A percentile compares a stretch with the other conserved stretches of the same genome.
phyloP scores from a whole-genome alignment of 2,888 invertebrate species.

The Cybosia mesomella region DNA sequence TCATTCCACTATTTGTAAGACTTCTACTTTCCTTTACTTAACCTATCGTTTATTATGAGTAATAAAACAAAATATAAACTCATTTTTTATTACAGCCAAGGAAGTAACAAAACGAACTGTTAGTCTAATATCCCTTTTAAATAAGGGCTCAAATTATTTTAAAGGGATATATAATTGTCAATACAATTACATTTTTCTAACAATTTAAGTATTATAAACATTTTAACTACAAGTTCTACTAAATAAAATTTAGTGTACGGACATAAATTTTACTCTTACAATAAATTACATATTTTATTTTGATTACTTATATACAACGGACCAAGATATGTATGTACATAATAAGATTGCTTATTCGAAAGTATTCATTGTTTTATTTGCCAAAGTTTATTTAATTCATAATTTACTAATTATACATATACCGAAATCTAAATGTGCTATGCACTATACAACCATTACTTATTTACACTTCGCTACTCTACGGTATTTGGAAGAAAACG shows the following conservation, averaged over 20 bases:
- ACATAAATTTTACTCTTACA: conserved; percentile 41
- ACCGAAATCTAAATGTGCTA: conserved; percentile 66
- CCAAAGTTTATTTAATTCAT: conserved; percentile 62
- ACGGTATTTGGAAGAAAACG: conserved; percentile 42
- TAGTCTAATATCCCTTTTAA: conserved; percentile 83
- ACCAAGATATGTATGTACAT: conserved; percentile 76
- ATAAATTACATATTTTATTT: conserved; percentile 56
- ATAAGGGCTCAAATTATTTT: conserved; percentile 86
- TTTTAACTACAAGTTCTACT: conserved; percentile 46
- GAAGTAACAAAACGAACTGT: conserved; percentile 51
- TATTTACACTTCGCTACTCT: conserved; percentile 56
- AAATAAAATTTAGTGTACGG: conserved; percentile 46
- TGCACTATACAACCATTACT: conserved; percentile 67
- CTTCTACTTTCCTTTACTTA: no score
- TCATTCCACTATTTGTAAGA: no score
- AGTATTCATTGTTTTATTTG: conserved; percentile 67
- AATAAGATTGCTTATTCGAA: conserved; percentile 55
- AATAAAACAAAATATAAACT: conserved; percentile 7
- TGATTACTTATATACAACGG: conserved; percentile 65
- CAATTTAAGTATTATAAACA: conserved; percentile 36
- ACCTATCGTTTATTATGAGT: not conserved
- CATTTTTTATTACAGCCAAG: conserved; percentile 64
- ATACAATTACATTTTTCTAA: conserved; percentile 53
- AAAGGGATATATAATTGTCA: conserved; percentile 77
- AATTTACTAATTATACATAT: conserved; percentile 62